Conservation (phyloP, 2,113 vertebrate species). For the Cryptomyrus ogoouensis region DNA sequence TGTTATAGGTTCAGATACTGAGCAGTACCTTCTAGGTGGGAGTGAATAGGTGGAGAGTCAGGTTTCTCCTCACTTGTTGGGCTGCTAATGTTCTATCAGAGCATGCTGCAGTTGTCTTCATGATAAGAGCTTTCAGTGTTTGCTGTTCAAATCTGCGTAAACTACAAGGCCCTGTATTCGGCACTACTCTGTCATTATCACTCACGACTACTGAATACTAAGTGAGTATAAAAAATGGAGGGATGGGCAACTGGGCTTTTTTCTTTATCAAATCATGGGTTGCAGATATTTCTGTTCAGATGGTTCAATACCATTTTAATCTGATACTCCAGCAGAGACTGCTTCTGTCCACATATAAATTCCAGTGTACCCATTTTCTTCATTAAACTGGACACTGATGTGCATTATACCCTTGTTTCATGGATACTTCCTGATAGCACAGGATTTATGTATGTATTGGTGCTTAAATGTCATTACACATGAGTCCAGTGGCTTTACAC, state of each 20-base stretch:
- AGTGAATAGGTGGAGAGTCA: not conserved
- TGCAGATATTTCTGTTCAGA: not conserved
- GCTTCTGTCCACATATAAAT: not conserved
- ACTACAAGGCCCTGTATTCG: not conserved
- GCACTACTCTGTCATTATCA: not conserved
- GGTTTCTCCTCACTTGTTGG: not conserved
- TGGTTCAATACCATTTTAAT: not conserved
- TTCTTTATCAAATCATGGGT: not conserved
- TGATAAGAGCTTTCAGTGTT: not conserved
- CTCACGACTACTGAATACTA: not conserved
- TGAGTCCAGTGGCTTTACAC: not conserved
- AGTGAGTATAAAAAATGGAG: not conserved
- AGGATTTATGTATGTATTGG: not conserved
- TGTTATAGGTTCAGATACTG: not conserved
- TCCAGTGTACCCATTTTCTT: not conserved
- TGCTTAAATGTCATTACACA: not conserved
- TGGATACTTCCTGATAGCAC: not conserved
- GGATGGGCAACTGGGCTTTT: not conserved
- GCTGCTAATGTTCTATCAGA: not conserved
- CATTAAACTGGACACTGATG: not conserved
- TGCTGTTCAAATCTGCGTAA: not conserved
- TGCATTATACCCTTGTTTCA: not conserved
- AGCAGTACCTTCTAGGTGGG: not conserved
- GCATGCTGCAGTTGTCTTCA: not conserved
- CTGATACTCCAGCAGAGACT: not conserved